These are phyloP conservation scores for Camptogramma bilineatum DNA, from an alignment of 2,888 invertebrate species.

Conservation along the genomic window DNA sequence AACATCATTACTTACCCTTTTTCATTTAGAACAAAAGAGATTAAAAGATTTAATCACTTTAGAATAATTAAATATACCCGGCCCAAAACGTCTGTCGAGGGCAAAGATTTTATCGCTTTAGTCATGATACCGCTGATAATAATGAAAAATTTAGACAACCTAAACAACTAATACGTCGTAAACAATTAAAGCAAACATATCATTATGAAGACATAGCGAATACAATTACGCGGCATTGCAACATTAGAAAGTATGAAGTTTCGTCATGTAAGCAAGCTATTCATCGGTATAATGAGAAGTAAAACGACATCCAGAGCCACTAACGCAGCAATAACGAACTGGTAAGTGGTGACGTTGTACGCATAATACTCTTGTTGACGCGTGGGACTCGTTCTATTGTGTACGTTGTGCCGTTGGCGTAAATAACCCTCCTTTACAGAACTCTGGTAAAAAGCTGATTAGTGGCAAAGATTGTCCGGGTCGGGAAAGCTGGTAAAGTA, in stretches of 20 bases:
- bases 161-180: neutral
- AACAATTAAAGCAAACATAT: slow-evolving; percentile 53
- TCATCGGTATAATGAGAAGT: slow-evolving; percentile 69
- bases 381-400: slow-evolving; percentile 71
- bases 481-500: slow-evolving; percentile 42
- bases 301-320: slow-evolving; percentile 53
- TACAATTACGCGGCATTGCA: slow-evolving; percentile 65
- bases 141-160: neutral
- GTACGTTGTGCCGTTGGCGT: slow-evolving; percentile 46
- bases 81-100: slow-evolving; percentile 3
- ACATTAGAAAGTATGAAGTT: slow-evolving; percentile 75
- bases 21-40: neutral
- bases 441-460: slow-evolving; percentile 40
- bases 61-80: slow-evolving; percentile 9
- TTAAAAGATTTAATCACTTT: neutral
- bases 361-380: slow-evolving; percentile 62
- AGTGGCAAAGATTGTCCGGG: slow-evolving; percentile 40
- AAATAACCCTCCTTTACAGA: slow-evolving; percentile 34
- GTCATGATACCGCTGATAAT: slow-evolving; percentile 2
- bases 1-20: no score
- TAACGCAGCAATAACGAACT: slow-evolving; percentile 62
- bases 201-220: slow-evolving; percentile 59
- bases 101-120: neutral
- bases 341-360: slow-evolving; percentile 47
- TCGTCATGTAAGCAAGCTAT: slow-evolving; percentile 69